phyloP scores from a whole-genome alignment of 2,797 vertebrate genomes.

The Hylomyscus alleni region DNA sequence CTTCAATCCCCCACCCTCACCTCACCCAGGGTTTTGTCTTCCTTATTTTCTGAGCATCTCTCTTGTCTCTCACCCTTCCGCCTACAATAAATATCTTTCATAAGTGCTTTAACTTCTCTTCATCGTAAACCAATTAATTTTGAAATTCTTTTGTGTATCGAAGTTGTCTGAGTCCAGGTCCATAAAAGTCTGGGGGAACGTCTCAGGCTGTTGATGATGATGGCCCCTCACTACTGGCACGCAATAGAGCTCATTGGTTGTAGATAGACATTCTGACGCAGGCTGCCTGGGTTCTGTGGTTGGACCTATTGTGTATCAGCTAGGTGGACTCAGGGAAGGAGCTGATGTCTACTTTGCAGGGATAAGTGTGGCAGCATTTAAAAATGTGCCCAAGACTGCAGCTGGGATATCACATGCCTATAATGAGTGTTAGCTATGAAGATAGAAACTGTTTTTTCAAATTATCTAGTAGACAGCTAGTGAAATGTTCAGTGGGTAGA shows the following conservation, averaged over 20 bases:
- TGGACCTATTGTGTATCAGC: neutral
- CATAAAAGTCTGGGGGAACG: neutral
- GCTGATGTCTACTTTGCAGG: neutral
- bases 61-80: neutral
- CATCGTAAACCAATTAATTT: neutral
- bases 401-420: neutral
- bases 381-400: neutral
- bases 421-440: neutral
- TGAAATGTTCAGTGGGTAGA: neutral
- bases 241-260: neutral
- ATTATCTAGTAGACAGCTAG: neutral
- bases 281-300: neutral
- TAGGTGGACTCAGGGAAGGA: neutral
- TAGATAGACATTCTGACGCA: neutral
- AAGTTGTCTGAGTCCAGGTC: neutral
- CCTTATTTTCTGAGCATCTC: neutral
- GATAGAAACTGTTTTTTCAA: neutral
- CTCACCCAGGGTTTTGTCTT: neutral
- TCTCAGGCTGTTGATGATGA: neutral
- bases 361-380: neutral
- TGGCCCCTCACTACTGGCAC: neutral
- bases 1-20: accelerated
- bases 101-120: neutral
- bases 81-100: neutral
- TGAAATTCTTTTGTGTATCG: neutral